Percentiles rank a stretch among this genome's conserved stretches.
Evolutionary conservation across 64 coral and sea anemone genomes (phyloP).

Genomic region (Catalaphyllia jardinei): DNA sequence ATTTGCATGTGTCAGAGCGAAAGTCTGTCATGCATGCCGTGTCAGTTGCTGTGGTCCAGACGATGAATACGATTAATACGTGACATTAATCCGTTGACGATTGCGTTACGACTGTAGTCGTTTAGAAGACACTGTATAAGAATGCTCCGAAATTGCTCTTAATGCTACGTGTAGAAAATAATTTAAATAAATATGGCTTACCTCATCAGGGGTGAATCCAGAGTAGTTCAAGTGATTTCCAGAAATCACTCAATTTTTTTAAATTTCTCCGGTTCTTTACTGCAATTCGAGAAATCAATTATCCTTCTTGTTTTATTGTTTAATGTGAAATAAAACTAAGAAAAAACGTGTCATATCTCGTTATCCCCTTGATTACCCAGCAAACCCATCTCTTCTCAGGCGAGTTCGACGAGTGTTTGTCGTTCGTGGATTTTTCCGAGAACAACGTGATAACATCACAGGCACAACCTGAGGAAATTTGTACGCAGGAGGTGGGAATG

Average conservation of each 20-base stretch:
- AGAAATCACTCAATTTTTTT: neutral
- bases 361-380: no score
- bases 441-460: neutral
- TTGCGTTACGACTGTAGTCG: no score
- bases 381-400: neutral
- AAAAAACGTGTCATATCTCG: neutral
- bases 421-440: neutral
- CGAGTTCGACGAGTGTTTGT: constrained; percentile 7
- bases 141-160: no score
- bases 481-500: neutral
- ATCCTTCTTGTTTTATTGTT: neutral
- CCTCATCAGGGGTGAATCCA: neutral
- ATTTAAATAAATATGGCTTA: no score
- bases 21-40: no score
- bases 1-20: no score
- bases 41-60: no score
- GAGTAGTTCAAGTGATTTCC: neutral
- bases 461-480: neutral
- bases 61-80: no score
- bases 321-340: neutral
- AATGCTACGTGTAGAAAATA: no score
- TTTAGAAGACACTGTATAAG: no score
- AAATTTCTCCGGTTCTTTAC: neutral
- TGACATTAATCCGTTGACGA: no score
- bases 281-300: neutral